These are phyloP conservation scores for Tipula helvola DNA, from an alignment of 2,888 invertebrate genomes.

Conservation along the genomic window DNA sequence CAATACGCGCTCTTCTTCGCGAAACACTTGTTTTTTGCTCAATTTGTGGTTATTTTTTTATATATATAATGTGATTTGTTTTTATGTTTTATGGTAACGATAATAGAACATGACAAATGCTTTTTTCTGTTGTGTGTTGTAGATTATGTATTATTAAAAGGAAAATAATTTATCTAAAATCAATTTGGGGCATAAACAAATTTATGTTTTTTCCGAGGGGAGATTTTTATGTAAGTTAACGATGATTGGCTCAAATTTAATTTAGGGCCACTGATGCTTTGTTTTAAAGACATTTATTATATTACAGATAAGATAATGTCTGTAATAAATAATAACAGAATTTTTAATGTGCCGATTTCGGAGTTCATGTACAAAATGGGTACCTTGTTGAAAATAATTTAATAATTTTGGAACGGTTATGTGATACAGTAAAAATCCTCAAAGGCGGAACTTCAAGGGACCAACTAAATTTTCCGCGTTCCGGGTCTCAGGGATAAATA, in stretches of 20 bases:
- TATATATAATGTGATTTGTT: not conserved
- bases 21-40: not conserved
- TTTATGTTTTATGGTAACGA: not conserved
- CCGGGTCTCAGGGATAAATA: too few species aligned
- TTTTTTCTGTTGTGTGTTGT: not conserved
- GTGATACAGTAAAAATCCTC: too few species aligned
- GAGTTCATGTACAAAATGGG: too few species aligned
- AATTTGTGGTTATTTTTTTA: not conserved
- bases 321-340: too few species aligned
- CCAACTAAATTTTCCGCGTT: too few species aligned
- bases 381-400: too few species aligned
- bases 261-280: not conserved
- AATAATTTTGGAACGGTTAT: too few species aligned
- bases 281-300: not conserved
- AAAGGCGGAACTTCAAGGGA: too few species aligned
- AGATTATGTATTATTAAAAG: not conserved
- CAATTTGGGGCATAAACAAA: not conserved
- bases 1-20: not conserved
- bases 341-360: too few species aligned
- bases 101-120: not conserved
- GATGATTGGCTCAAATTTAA: not conserved
- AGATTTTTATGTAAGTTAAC: not conserved
- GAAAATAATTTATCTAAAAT: not conserved
- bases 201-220: not conserved
- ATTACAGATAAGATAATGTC: too few species aligned